These are phyloP conservation scores for Tetraodon nigroviridis DNA, from an alignment of 2,113 vertebrate species.

Conservation along the genomic window DNA sequence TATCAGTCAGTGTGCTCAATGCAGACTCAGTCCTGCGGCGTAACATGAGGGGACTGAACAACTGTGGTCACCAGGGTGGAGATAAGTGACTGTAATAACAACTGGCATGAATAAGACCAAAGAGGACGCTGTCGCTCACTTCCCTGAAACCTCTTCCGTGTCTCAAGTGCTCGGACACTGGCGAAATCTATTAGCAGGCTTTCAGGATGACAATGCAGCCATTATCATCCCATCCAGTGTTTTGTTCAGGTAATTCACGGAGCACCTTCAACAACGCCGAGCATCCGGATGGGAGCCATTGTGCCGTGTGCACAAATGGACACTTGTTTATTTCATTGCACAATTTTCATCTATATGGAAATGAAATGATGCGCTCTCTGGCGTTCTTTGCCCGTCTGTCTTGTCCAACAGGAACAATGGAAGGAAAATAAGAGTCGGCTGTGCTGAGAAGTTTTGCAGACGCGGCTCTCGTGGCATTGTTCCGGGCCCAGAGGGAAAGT, in stretches of 20 bases:
- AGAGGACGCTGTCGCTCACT: conserved; percentile 49
- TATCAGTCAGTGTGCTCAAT: neutral
- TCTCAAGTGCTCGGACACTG: conserved; percentile 68
- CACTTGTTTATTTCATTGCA: conserved; percentile 68
- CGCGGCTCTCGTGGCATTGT: conserved; percentile 48
- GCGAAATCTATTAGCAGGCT: conserved; percentile 68
- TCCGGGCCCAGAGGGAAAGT: conserved; percentile 41
- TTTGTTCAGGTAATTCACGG: conserved; percentile 68
- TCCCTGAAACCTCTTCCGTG: conserved; percentile 59
- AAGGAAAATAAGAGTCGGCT: conserved; percentile 65
- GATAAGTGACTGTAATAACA: conserved; percentile 48
- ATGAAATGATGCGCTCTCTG: conserved; percentile 63
- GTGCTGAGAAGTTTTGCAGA: conserved; percentile 53
- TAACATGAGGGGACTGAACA: conserved; percentile 14
- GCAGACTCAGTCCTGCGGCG: conserved; percentile 6
- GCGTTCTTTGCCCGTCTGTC: conserved; percentile 69
- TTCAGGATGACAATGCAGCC: conserved; percentile 64
- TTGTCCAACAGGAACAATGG: conserved; percentile 59
- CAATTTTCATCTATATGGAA: conserved; percentile 76
- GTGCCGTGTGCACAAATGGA: conserved; percentile 68
- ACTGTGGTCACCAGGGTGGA: conserved; percentile 25
- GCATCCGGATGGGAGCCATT: conserved; percentile 70
- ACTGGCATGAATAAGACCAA: conserved; percentile 47
- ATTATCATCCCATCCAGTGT: conserved; percentile 65
- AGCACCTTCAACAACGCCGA: conserved; percentile 64